Conservation (phyloP, 1,140 invertebrate genomes). For the Papilio xuthus region DNA sequence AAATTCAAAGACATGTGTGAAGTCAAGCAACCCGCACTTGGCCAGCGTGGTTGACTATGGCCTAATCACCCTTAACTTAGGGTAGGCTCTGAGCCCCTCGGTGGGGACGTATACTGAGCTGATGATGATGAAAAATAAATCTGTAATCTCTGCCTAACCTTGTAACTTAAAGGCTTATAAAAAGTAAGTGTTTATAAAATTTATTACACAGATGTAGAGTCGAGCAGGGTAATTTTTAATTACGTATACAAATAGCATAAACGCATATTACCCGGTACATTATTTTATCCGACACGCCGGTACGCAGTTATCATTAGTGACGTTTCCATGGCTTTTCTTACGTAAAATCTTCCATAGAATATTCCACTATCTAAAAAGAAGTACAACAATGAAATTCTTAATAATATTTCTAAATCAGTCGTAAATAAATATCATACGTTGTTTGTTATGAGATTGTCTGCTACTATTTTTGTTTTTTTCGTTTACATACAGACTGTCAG, state of each 20-base stretch:
- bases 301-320: background rate
- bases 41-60: too few species aligned
- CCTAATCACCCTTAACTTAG: too few species aligned
- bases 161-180: too few species aligned
- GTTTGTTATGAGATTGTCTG: slow-evolving; percentile 5
- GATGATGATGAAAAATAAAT: too few species aligned
- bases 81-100: too few species aligned
- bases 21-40: too few species aligned
- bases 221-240: too few species aligned
- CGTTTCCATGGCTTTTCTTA: background rate
- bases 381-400: background rate
- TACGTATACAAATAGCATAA: background rate
- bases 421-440: background rate
- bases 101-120: too few species aligned
- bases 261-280: background rate
- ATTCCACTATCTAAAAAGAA: slow-evolving; percentile 2
- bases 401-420: background rate
- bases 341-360: background rate
- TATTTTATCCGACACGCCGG: background rate
- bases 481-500: background rate
- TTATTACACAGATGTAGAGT: too few species aligned
- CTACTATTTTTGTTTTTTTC: background rate
- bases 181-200: too few species aligned
- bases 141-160: too few species aligned
- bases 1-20: too few species aligned